Evolutionary conservation across 2,888 invertebrate species (phyloP).

Genomic region (Chydorus sphaericus): DNA sequence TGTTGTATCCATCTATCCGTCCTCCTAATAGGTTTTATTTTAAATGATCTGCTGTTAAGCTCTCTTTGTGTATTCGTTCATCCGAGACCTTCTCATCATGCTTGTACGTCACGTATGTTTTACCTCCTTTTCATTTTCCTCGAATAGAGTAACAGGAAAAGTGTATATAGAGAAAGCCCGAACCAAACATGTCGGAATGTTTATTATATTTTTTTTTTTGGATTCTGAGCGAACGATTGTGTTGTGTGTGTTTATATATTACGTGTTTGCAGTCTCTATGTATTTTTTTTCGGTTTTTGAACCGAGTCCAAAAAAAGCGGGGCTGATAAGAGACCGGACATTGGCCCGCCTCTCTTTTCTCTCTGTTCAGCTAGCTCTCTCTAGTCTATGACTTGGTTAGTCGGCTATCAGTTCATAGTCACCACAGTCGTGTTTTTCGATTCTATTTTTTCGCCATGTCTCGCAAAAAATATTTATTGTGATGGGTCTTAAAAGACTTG

Average conservation of each 20-base stretch:
- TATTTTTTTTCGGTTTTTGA: not conserved
- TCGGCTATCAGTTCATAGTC: no score
- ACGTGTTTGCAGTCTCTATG: not conserved
- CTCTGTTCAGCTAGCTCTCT: not conserved
- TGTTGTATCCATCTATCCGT: no score
- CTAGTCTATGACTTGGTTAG: no score
- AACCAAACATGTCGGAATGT: no score
- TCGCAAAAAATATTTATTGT: not conserved
- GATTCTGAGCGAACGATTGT: not conserved
- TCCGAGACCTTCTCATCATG: constrained; percentile 2
- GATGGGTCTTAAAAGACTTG: no score
- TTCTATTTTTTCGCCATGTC: not conserved
- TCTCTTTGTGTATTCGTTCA: no score
- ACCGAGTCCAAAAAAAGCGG: no score
- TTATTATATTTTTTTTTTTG: not conserved
- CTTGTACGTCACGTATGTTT: not conserved
- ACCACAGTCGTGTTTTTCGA: no score
- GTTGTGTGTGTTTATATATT: not conserved
- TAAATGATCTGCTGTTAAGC: no score
- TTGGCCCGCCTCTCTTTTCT: constrained; percentile 3
- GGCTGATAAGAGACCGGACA: constrained; percentile 2
- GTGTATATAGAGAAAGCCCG: no score
- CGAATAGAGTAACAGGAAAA: no score
- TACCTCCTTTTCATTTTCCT: not conserved
- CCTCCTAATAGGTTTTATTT: no score